Evolutionary conservation across 2,888 invertebrate species (phyloP).

Genomic region (Neria commutata): DNA sequence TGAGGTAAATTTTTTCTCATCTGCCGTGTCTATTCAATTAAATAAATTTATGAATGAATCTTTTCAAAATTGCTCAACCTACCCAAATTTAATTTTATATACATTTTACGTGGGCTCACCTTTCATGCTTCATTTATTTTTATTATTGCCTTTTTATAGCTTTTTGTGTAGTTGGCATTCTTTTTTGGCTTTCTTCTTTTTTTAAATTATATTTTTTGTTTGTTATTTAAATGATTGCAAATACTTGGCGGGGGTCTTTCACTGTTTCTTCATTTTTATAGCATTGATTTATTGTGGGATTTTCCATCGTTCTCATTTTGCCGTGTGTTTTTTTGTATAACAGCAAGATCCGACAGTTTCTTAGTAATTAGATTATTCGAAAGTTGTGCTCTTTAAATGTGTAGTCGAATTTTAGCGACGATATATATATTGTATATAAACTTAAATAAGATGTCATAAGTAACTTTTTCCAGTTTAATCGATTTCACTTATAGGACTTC

Average conservation of each 20-base stretch:
- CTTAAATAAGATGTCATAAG: no score
- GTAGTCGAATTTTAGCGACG: no score
- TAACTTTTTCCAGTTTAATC: no score
- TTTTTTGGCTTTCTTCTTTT: not conserved
- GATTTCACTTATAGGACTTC: no score
- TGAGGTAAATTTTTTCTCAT: no score
- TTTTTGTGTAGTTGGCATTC: not conserved
- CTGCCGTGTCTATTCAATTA: not conserved
- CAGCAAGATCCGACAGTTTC: no score
- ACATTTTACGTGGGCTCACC: not conserved
- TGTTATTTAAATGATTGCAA: not conserved
- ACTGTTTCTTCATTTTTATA: not conserved
- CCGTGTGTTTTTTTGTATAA: no score
- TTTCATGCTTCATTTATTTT: not conserved
- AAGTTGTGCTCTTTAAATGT: no score
- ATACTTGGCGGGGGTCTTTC: not conserved
- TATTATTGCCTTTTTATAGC: not conserved
- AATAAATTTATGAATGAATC: constrained; percentile 2
- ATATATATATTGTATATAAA: no score
- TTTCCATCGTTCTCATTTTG: no score
- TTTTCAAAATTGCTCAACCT: not conserved
- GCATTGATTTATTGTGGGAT: not conserved
- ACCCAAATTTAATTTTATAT: not conserved
- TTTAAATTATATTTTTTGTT: not conserved
- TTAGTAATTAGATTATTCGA: no score